Evolutionary conservation across 2,888 invertebrate species (phyloP).

Genomic region (Hirtodrosophila alboralis): DNA sequence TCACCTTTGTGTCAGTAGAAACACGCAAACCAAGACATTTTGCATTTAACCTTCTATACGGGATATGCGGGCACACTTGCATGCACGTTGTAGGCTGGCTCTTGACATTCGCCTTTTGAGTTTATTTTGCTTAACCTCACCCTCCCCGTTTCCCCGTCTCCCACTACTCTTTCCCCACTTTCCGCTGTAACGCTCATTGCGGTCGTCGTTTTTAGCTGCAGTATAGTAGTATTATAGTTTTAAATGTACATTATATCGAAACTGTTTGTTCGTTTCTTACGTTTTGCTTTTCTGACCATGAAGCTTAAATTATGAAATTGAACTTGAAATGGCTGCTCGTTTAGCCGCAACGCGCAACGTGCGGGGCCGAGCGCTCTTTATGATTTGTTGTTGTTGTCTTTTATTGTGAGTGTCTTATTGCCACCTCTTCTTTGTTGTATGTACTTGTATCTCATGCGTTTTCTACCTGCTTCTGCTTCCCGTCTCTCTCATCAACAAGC

Average conservation of each 20-base stretch:
- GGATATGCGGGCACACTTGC: constrained; percentile 20
- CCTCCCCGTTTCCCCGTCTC: constrained; percentile 2
- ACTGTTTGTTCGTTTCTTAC: constrained; percentile 26
- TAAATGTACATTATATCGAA: constrained; percentile 33
- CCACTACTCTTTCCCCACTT: constrained; percentile 5
- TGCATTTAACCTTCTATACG: constrained; percentile 59
- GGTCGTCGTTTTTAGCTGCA: constrained; percentile 8
- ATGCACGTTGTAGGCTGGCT: constrained; percentile 44
- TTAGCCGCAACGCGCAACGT: constrained; percentile 16
- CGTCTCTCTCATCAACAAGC: constrained; percentile 11
- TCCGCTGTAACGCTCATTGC: no score
- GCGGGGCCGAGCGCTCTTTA: constrained; percentile 9
- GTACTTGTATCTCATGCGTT: constrained; percentile 15
- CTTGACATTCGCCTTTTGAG: constrained; percentile 72
- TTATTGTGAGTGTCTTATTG: constrained; percentile 43
- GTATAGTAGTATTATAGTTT: constrained; percentile 20
- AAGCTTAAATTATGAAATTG: constrained; percentile 72
- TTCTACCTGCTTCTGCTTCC: constrained; percentile 32
- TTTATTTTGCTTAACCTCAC: constrained; percentile 22
- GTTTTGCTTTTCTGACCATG: constrained; percentile 63
- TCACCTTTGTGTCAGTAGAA: constrained; percentile 56
- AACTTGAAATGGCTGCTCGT: constrained; percentile 66
- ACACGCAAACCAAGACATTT: constrained; percentile 25
- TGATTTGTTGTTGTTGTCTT: background rate
- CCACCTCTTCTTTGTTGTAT: constrained; percentile 41